Evolutionary conservation across 1,140 invertebrate species (phyloP).

Genomic region (Zaprionus nigranus): DNA sequence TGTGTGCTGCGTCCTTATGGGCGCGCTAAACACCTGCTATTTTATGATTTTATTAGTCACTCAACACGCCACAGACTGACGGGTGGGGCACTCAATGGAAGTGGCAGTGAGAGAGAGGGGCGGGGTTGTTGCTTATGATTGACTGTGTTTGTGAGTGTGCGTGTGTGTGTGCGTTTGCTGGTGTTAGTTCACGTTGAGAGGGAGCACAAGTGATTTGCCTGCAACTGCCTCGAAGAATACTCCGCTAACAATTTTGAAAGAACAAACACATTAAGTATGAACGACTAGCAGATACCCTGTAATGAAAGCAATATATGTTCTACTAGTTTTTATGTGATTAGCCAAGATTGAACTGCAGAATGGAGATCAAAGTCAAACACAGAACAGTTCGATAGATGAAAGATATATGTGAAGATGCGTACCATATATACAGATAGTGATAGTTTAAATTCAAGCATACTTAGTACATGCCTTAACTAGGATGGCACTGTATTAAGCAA

Average conservation of each 20-base stretch:
- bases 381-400: too few species aligned
- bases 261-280: background rate
- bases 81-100: background rate
- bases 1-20: slow-evolving; percentile 28
- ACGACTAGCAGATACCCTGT: background rate
- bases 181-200: background rate
- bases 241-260: background rate
- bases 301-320: background rate
- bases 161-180: background rate
- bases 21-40: slow-evolving; percentile 76
- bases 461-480: too few species aligned
- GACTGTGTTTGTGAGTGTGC: background rate
- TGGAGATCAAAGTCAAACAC: too few species aligned
- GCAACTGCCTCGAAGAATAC: background rate
- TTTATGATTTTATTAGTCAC: slow-evolving; percentile 81
- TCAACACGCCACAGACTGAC: slow-evolving; percentile 70
- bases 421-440: too few species aligned
- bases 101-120: background rate
- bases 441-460: too few species aligned
- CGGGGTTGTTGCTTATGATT: background rate
- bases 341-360: too few species aligned
- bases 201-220: background rate
- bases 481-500: background rate
- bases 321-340: background rate
- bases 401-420: too few species aligned